Evolutionary conservation across 1,140 invertebrate species (phyloP), one percentile per base, ranked within the genome.

Genomic region (Gryllus bimaculatus): DNA sequence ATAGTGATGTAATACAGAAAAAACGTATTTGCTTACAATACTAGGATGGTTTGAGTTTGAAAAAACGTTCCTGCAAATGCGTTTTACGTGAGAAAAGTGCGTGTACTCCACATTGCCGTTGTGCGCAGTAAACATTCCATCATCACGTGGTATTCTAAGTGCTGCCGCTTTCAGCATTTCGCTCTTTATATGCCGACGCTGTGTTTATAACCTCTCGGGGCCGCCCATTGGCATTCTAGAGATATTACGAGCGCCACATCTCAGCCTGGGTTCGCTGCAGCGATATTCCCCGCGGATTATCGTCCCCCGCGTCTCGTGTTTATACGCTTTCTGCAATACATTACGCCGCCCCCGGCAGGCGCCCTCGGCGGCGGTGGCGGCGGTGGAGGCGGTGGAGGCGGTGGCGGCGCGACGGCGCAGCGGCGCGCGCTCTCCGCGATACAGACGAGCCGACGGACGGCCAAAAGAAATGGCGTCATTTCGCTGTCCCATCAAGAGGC

Each of bases 241-340:
- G 10, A 66, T 66, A 10, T 66, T 66, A 66, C 54, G 54, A 66
- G 10, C 18, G 10, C 54, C 54, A 7, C 54, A 18, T 66, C 54
- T 66, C 54, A 10, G 10, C 54, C 18, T 18, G 54, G 54, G 18
- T 66, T 66, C 54, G 54, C 18, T 18, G 54, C 10, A 66, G 18
- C 54, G 54, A 66, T 66, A 66, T 18, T 66, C 54, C 54, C 54
- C 54, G 18, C 54, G 54, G 54, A 66, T 66, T 66, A 66, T 66
- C 54, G 54, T 18, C 26, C 54, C 54, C 54, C 54, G 10, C 54
- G 10, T 66, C 54, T 18, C 54, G 54, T 66, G 54, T 66, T 66
- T 66, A 66, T 66, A 66, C 54, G 54, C 54, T 66, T 66, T 66
- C 54, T 66, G 54, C 54, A 18, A 66, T 66, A 66, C 54, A 66